Evolutionary conservation across 2,113 vertebrate genomes (phyloP), one percentile per base, ranked within the genome.

Genomic region (Nesospiza acunhae): DNA sequence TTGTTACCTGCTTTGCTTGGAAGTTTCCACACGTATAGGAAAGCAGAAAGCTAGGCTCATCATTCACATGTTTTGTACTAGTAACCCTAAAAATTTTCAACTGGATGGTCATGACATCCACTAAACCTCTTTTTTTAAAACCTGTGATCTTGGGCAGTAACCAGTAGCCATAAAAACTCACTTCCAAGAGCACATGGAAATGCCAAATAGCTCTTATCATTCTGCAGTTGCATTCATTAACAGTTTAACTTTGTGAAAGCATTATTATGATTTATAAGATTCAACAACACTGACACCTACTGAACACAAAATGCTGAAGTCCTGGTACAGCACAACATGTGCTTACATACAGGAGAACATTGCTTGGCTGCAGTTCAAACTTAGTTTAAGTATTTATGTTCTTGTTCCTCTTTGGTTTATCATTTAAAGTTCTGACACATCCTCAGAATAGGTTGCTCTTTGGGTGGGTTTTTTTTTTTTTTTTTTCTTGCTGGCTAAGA

Each of bases 331-430:
- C 53, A 66, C 31, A 84, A 26, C 21, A 49, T 16, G 11, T 88
- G 37, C 33, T 74, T 76, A 79, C 56, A 49, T 55, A 39, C 18
- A 89, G 37, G 4, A 94, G 33, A 95, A 68, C 42, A 84, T 47
- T 84, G 53, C 30, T 80, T 90, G 76, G 63, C 83, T 74, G 74
- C 52, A 56, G 28, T 60, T 89, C 62, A 70, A 86, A 76, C 13
- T 74, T 67, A 55, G 30, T 70, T 92, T 62, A 94, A 91, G 80
- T 87, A 94, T 75, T 95, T 84, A 87, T 87, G 74, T 23, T 58
- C 62, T 60, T 84, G 58, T 27, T 94, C 69, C 77, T 75, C 73
- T 84, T 72, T 49, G 69, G 86, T 84, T 94, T 79, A 87, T 64
- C 44, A 35, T 68, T 82, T 84, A 79, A 87, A 75, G 56, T 82